A percentile compares a stretch with the other conserved stretches of the same genome.
phyloP scores from a whole-genome alignment of 2,797 vertebrate species.

The Morelia viridis region DNA sequence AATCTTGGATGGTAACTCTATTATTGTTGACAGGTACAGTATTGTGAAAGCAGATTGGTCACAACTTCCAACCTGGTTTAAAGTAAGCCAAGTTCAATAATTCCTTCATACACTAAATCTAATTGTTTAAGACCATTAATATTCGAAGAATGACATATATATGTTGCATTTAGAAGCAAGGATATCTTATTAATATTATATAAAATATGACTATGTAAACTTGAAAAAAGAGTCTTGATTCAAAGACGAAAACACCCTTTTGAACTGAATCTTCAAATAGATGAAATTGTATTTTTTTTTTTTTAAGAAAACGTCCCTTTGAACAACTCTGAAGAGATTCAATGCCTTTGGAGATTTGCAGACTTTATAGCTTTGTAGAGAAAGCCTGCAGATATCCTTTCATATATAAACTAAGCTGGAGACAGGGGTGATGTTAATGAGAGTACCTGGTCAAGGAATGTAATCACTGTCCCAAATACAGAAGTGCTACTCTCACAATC shows the following conservation, averaged over 20 bases:
- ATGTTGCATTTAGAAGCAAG: background rate
- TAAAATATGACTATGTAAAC: background rate
- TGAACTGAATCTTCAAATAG: background rate
- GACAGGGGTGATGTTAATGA: background rate
- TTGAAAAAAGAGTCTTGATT: background rate
- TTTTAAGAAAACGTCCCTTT: background rate
- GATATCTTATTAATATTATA: background rate
- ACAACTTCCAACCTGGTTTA: background rate
- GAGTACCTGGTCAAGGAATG: background rate
- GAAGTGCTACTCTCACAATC: background rate
- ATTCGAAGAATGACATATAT: background rate
- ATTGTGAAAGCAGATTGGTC: background rate
- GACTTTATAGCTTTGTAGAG: slow-evolving; percentile 22
- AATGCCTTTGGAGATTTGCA: background rate
- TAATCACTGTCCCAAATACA: background rate
- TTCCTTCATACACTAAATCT: background rate
- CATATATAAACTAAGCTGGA: background rate
- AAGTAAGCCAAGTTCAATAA: background rate
- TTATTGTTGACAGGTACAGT: background rate
- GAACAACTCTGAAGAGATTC: background rate
- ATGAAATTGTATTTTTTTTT: background rate
- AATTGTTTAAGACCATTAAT: background rate
- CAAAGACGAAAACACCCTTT: background rate
- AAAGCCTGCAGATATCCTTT: slow-evolving; percentile 46
- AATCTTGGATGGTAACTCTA: background rate